Percentiles rank a stretch among this genome's conserved stretches.
These are phyloP conservation scores for Byasa hedistus DNA, from an alignment of 2,888 invertebrate genomes.

Conservation along the genomic window DNA sequence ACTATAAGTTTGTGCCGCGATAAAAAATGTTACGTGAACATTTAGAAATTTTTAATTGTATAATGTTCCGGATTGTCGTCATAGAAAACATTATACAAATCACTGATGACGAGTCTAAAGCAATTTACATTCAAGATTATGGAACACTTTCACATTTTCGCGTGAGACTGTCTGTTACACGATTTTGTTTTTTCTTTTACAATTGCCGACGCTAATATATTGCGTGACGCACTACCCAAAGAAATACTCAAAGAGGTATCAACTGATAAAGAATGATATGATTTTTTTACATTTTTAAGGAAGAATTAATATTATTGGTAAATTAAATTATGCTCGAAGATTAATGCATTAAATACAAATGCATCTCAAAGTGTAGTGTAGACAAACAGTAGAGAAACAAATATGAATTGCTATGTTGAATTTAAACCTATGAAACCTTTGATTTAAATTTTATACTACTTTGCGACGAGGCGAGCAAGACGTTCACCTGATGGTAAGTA, in stretches of 20 bases:
- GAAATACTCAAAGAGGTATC: too few relatives aligned
- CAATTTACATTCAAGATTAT: slow-evolving; percentile 11
- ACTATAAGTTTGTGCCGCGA: too few relatives aligned
- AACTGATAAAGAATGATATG: too few relatives aligned
- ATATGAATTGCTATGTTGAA: too few relatives aligned
- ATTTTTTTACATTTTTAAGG: background rate
- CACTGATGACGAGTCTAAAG: slow-evolving; percentile 5
- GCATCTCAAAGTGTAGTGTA: too few relatives aligned
- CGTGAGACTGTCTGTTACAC: background rate
- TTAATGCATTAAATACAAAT: background rate
- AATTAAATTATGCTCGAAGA: background rate
- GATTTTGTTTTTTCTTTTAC: background rate
- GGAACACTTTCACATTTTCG: slow-evolving; percentile 16
- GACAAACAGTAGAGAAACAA: too few relatives aligned
- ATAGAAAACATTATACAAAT: too few relatives aligned
- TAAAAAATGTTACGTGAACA: background rate
- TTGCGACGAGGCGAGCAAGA: too few relatives aligned
- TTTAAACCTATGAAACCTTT: too few relatives aligned
- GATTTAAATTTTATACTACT: too few relatives aligned
- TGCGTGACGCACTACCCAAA: background rate
- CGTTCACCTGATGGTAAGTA: too few relatives aligned
- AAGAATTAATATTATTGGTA: background rate
- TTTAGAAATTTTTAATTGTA: background rate
- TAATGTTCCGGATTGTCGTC: background rate
- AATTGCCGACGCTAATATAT: background rate